A percentile compares a stretch with the other conserved stretches of the same genome.
Conservation (phyloP, 2,888 invertebrate genomes). For the Adineta ricciae region DNA sequence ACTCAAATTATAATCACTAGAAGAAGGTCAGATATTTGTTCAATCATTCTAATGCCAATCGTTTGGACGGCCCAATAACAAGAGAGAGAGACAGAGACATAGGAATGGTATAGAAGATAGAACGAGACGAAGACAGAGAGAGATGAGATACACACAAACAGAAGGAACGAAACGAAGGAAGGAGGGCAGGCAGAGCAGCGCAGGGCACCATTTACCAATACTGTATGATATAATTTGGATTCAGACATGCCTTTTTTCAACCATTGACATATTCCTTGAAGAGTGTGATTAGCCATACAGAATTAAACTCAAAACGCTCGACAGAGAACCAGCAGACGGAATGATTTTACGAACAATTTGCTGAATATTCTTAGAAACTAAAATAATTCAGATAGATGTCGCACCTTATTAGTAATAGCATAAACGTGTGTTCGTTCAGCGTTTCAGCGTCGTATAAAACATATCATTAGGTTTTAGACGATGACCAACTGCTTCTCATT, state of each 20-base stretch:
- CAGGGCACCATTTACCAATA: background rate
- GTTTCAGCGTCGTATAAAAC: too few relatives aligned
- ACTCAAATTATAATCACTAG: background rate
- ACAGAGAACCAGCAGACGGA: background rate
- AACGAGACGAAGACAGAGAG: background rate
- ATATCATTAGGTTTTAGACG: too few relatives aligned
- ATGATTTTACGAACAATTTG: background rate
- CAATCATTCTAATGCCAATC: background rate
- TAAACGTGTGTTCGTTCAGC: too few relatives aligned
- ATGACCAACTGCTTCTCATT: too few relatives aligned
- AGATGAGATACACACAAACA: constrained; percentile 15
- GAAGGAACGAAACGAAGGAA: constrained; percentile 11
- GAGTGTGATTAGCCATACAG: background rate
- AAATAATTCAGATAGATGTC: background rate
- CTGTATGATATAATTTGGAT: background rate
- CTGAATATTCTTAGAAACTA: background rate
- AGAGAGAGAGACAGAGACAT: background rate
- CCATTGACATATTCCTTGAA: background rate
- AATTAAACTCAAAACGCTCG: background rate
- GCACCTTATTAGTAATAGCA: background rate
- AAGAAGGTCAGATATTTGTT: background rate
- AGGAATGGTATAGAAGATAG: constrained; percentile 6
- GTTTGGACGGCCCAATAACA: background rate
- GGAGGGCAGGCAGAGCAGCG: constrained; percentile 9
- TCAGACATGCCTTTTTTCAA: background rate